Conservation (phyloP, 2,888 invertebrate species). For the Diloba caeruleocephala region DNA sequence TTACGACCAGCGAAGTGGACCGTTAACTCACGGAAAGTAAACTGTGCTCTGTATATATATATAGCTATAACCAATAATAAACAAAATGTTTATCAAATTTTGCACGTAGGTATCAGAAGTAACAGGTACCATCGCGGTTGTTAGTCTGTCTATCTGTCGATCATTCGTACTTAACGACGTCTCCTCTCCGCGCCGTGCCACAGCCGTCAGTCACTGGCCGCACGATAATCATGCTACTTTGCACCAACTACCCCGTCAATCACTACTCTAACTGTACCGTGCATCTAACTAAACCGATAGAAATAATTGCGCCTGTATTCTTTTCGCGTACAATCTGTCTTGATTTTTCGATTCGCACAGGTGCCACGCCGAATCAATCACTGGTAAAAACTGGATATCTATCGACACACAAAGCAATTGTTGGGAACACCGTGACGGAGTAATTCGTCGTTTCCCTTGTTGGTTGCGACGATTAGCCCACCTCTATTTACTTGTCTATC, state of each 20-base stretch:
- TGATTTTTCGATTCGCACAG: slow-evolving; percentile 57
- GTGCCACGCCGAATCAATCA: slow-evolving; percentile 67
- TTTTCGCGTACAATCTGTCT: slow-evolving; percentile 16
- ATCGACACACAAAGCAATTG: slow-evolving; percentile 84
- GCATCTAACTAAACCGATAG: slow-evolving; percentile 38
- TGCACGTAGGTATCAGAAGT: slow-evolving; percentile 45
- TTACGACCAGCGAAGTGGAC: too few species aligned
- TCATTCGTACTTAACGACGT: slow-evolving; percentile 70
- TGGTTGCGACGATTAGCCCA: slow-evolving; percentile 86
- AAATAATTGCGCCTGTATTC: slow-evolving; percentile 29
- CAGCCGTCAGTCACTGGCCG: slow-evolving; percentile 56
- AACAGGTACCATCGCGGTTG: slow-evolving; percentile 50
- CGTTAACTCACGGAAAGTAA: too few species aligned
- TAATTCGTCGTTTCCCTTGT: slow-evolving; percentile 88
- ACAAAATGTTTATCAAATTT: slow-evolving; percentile 37
- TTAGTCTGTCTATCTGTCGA: slow-evolving; percentile 75
- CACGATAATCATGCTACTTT: slow-evolving; percentile 69
- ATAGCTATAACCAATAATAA: too few species aligned
- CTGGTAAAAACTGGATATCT: slow-evolving; percentile 58
- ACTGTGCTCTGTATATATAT: too few species aligned
- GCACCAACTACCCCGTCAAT: slow-evolving; percentile 70
- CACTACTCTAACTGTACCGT: slow-evolving; percentile 59
- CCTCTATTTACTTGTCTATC: slow-evolving; percentile 88
- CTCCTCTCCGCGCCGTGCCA: slow-evolving; percentile 68
- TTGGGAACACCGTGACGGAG: slow-evolving; percentile 82